These are phyloP conservation scores for Pseudomyrmex pallidus DNA, from an alignment of 1,140 invertebrate species.

Conservation along the genomic window DNA sequence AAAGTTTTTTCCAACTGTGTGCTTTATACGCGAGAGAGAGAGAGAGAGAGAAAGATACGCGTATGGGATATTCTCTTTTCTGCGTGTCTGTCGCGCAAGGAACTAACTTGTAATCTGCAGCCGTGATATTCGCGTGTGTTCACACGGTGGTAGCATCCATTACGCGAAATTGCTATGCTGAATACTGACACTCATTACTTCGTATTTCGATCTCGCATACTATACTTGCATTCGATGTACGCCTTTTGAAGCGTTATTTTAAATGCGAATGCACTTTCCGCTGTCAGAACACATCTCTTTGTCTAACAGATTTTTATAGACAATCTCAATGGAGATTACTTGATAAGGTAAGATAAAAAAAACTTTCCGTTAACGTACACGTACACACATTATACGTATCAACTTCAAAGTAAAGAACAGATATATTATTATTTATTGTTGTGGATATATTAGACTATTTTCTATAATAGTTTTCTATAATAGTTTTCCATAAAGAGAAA, in stretches of 20 bases:
- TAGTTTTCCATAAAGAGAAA: neutral
- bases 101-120: neutral
- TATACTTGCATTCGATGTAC: neutral
- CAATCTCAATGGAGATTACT: constrained; percentile 2
- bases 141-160: constrained; percentile 8
- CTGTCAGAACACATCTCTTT: neutral
- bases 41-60: too few species aligned
- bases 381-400: neutral
- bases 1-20: too few species aligned
- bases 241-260: constrained; percentile 9
- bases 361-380: neutral
- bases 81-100: too few species aligned
- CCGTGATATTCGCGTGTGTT: neutral
- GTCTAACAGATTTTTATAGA: neutral
- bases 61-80: too few species aligned
- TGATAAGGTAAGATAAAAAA: constrained; percentile 5
- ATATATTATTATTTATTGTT: neutral
- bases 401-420: neutral
- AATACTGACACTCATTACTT: constrained; percentile 36
- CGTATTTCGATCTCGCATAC: constrained; percentile 2
- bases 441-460: too few species aligned
- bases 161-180: constrained; percentile 25
- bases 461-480: too few species aligned
- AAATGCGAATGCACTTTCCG: neutral
- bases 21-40: too few species aligned